Evolutionary conservation across 2,888 invertebrate species (phyloP), one percentile per base, ranked within the genome.

Genomic region (Synanthedon tipuliformis): DNA sequence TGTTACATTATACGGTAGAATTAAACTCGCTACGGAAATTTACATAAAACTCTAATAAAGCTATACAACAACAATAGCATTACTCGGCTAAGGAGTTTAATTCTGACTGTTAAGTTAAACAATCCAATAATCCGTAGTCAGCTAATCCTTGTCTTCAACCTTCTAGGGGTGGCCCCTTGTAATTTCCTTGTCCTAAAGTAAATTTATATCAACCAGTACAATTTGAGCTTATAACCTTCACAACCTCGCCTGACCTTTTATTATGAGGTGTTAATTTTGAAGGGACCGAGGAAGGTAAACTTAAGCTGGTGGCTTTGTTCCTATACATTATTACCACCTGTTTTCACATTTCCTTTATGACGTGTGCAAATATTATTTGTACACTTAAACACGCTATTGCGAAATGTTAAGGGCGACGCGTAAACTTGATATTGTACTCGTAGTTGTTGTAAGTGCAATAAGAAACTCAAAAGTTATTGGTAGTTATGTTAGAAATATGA

Each of bases 41-140:
- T 49, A 40, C 52, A 52, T 52, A 52, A 52, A 48, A 52, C 52
- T 45, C 48, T 48, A 52, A 52, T 52, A 48, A 52, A 48, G 48
- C 34, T 48, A 48, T 27, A 48, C 40, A 48, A 52, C 48, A 48
- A 52, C 52, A 52, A 52, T 52, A 48, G 52, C 48, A 52, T 52
- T 13, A 52, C 48, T 34, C 48, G 18, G 12, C 23, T 49, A 49
- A 49, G 18, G 5, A 49, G 16, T 49, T 49, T 18, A 49, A 49
- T 49, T 49, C 49, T 49, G 12, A 23, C 23, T 49, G 16, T 49
- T 16, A 49, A 73, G 68, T 72, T 64, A 64, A 70, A 72, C 73
- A 69, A 69, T 74, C 69, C 67, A 71, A 74, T 74, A 74, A 73
- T 73, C 72, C 65, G 50, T 58, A 61, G 66, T 63, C 54, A 61